These are phyloP conservation scores for Rugalucina vietnamica DNA, from an alignment of 2,888 invertebrate species.

Conservation along the genomic window DNA sequence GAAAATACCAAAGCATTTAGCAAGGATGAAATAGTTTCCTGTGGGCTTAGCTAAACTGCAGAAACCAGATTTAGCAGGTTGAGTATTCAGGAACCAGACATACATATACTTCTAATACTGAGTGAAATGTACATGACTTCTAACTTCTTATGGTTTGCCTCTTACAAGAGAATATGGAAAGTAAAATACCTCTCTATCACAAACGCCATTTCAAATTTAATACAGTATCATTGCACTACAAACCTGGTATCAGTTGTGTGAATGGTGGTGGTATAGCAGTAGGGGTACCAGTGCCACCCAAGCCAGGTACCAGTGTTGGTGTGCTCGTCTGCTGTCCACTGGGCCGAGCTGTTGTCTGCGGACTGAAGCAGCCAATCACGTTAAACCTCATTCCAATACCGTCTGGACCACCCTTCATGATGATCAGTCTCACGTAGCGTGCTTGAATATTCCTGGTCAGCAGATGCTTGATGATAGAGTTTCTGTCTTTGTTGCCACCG, in stretches of 20 bases:
- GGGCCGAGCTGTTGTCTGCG: conserved; percentile 41
- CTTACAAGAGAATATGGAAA: too few species aligned
- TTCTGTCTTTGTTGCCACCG: conserved; percentile 68
- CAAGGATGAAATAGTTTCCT: too few species aligned
- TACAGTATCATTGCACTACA: too few species aligned
- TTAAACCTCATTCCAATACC: conserved; percentile 74
- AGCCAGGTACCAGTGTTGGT: conserved; percentile 38
- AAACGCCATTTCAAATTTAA: too few species aligned
- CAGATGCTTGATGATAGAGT: conserved; percentile 67
- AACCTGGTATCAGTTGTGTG: conserved; percentile 64
- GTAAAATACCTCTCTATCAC: too few species aligned
- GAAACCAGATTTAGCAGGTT: too few species aligned
- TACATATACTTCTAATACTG: too few species aligned
- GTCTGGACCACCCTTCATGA: conserved; percentile 58
- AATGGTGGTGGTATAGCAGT: conserved; percentile 54
- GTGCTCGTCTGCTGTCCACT: conserved; percentile 4
- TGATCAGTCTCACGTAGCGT: conserved; percentile 70
- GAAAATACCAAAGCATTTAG: too few species aligned
- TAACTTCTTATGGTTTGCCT: too few species aligned
- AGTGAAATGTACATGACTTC: too few species aligned
- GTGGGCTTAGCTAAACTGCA: too few species aligned
- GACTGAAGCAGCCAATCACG: conserved; percentile 72
- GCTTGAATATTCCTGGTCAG: conserved; percentile 69
- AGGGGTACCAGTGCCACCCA: conserved; percentile 41
- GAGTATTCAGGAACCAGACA: too few species aligned